Evolutionary conservation across 1,140 invertebrate genomes (phyloP).

Genomic region (Dufourea novaeangliae): DNA sequence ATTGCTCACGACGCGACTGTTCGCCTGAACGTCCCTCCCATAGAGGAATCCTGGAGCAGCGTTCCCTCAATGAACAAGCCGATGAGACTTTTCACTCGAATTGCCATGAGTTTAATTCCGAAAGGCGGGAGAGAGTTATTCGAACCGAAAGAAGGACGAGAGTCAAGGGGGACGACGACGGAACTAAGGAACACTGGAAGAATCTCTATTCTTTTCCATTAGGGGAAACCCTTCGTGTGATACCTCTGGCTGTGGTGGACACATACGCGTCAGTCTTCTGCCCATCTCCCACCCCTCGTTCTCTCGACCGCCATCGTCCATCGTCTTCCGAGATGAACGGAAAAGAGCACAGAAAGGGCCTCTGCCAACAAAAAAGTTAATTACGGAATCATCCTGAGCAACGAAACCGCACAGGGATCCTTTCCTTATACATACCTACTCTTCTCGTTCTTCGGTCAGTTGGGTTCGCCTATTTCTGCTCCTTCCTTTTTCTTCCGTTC

Average conservation of each 20-base stretch:
- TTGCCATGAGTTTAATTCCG: constrained; percentile 72
- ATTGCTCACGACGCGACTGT: constrained; percentile 51
- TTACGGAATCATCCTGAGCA: constrained; percentile 72
- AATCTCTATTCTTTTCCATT: constrained; percentile 41
- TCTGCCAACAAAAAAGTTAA: constrained; percentile 72
- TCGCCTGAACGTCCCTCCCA: background rate
- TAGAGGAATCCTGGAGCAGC: constrained; percentile 42
- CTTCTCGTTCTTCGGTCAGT: constrained; percentile 33
- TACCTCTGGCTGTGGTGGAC: constrained; percentile 21
- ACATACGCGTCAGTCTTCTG: constrained; percentile 34
- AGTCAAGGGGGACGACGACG: background rate
- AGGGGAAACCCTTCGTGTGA: background rate
- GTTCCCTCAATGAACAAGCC: constrained; percentile 64
- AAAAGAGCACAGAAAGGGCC: constrained; percentile 43
- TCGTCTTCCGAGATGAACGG: constrained; percentile 37
- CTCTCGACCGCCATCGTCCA: background rate
- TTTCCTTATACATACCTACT: constrained; percentile 19
- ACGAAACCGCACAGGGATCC: constrained; percentile 69
- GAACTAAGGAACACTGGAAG: background rate
- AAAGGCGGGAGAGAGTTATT: constrained; percentile 15
- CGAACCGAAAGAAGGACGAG: background rate
- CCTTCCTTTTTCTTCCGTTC: background rate
- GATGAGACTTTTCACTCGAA: constrained; percentile 72
- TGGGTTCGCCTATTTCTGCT: background rate
- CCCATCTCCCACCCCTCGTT: too few species aligned